phyloP scores from a whole-genome alignment of 2,888 invertebrate species.

The Synergus itoensis region DNA sequence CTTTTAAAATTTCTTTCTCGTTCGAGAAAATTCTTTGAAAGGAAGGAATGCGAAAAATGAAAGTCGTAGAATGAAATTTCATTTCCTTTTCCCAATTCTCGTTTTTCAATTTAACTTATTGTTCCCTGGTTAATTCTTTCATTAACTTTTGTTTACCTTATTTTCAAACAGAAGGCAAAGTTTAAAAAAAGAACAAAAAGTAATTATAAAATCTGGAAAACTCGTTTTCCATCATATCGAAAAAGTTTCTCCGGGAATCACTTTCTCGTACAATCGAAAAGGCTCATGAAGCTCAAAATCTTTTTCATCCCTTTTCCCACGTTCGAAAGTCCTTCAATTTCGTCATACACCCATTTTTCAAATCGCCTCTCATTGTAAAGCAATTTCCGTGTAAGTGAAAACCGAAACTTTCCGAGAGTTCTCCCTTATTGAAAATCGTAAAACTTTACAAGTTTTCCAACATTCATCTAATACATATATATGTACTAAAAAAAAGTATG shows the following conservation, averaged over 20 bases:
- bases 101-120: no score
- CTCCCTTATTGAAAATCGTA: background rate
- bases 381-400: background rate
- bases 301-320: background rate
- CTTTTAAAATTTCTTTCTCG: background rate
- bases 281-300: background rate
- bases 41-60: no score
- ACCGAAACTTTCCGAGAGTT: background rate
- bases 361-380: background rate
- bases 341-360: no score
- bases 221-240: background rate
- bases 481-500: background rate
- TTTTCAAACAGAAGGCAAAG: no score
- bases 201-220: background rate
- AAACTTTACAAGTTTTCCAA: background rate
- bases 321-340: background rate
- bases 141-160: no score
- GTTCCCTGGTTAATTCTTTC: no score
- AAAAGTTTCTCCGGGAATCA: conserved; percentile 19
- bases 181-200: no score
- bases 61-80: no score
- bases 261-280: background rate
- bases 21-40: no score
- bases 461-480: no score
- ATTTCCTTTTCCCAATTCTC: no score